Conservation (phyloP, 2,888 invertebrate species). For the Vannuccia rotundouncinata region DNA sequence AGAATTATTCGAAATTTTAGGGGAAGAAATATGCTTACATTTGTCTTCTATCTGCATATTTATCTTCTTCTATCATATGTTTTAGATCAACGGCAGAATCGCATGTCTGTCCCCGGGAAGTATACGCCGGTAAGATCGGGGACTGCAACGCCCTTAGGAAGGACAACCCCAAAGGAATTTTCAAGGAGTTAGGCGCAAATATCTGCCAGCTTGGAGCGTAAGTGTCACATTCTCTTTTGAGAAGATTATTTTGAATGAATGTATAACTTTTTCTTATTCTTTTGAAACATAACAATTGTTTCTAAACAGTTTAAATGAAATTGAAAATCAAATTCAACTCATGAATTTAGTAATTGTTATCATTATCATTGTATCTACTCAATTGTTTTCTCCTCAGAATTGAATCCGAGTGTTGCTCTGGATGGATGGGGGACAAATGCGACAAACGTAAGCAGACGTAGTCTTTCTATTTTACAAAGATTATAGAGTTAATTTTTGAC, state of each 20-base stretch:
- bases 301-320: too few relatives aligned
- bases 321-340: too few relatives aligned
- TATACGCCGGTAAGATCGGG: neutral
- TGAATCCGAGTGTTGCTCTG: constrained; percentile 7
- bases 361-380: neutral
- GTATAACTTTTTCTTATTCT: too few relatives aligned
- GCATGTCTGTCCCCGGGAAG: neutral
- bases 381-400: neutral
- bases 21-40: too few relatives aligned
- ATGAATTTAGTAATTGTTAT: too few relatives aligned
- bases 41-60: too few relatives aligned
- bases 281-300: too few relatives aligned
- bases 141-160: neutral
- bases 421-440: constrained; percentile 39
- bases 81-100: neutral
- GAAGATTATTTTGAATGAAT: neutral
- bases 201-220: neutral
- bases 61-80: too few relatives aligned
- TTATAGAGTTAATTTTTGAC: too few relatives aligned
- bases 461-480: too few relatives aligned
- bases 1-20: too few relatives aligned
- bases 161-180: neutral
- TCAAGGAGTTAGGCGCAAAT: neutral
- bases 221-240: neutral
- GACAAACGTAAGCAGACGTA: constrained; percentile 33